These are phyloP conservation scores for Apostichopus californicus DNA, from an alignment of 35 echinoderm and acorn worm genomes.

Conservation along the genomic window DNA sequence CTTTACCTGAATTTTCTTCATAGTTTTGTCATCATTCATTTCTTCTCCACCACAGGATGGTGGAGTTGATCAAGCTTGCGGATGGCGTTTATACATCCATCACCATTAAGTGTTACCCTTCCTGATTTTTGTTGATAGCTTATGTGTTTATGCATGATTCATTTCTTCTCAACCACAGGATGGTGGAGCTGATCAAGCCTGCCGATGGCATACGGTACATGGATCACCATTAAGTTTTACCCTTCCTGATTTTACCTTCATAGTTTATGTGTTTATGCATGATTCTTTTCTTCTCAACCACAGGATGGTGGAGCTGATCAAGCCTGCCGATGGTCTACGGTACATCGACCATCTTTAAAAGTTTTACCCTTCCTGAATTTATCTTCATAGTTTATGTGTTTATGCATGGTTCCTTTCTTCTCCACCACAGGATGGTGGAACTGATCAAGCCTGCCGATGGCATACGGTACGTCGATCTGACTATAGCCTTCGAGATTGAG, in stretches of 20 bases:
- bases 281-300: not conserved
- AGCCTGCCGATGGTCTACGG: conserved; percentile 62
- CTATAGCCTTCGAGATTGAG: conserved; percentile 74
- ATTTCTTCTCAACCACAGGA: conserved; percentile 55
- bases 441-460: conserved; percentile 58
- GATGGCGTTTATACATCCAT: conserved; percentile 26
- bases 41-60: conserved; percentile 65
- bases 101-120: not conserved
- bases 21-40: not conserved
- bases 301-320: conserved; percentile 89
- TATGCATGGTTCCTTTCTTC: not conserved
- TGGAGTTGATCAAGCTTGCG: conserved; percentile 72
- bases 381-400: no score
- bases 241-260: no score
- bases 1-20: no score
- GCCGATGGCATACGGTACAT: conserved; percentile 69
- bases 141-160: not conserved
- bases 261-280: no score
- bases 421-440: conserved; percentile 70
- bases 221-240: conserved; percentile 37
- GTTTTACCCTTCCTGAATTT: no score
- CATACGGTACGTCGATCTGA: conserved; percentile 78
- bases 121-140: no score
- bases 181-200: conserved; percentile 82
- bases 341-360: conserved; percentile 67